Evolutionary conservation across 2,888 invertebrate species (phyloP).

Genomic region (Tetropium fuscum): DNA sequence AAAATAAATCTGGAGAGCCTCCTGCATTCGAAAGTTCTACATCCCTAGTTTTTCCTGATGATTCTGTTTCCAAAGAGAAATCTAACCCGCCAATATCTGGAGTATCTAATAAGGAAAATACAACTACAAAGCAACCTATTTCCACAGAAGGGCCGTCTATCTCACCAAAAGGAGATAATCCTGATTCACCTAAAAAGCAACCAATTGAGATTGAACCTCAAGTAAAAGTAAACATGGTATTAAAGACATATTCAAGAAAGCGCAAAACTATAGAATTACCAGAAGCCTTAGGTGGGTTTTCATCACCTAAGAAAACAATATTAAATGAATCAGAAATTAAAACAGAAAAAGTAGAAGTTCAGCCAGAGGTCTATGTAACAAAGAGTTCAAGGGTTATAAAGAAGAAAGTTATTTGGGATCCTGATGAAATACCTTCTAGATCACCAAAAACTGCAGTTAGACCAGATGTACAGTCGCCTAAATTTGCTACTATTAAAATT

Average conservation of each 20-base stretch:
- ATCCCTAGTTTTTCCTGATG: not conserved
- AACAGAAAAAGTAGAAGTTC: conserved; percentile 31
- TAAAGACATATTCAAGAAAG: conserved; percentile 64
- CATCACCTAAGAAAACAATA: conserved; percentile 20
- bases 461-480: conserved; percentile 2
- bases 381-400: conserved; percentile 73
- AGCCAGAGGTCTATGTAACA: conserved; percentile 57
- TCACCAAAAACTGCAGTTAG: conserved; percentile 22
- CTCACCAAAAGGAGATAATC: conserved; percentile 23
- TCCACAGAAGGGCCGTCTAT: conserved; percentile 16
- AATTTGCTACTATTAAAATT: conserved; percentile 18
- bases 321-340: conserved; percentile 20
- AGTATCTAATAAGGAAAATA: conserved; percentile 15
- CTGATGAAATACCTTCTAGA: conserved; percentile 67
- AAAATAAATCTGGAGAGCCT: not conserved
- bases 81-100: conserved; percentile 5
- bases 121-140: conserved; percentile 17
- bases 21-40: conserved; percentile 10
- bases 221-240: conserved; percentile 55
- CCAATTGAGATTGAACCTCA: conserved; percentile 54
- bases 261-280: conserved; percentile 54
- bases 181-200: conserved; percentile 31
- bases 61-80: conserved; percentile 10
- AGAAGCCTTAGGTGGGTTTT: conserved; percentile 33
- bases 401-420: conserved; percentile 81